Evolutionary conservation across 2,888 invertebrate species (phyloP), one percentile per base, ranked within the genome.

Genomic region (Tenthredo mesomela): DNA sequence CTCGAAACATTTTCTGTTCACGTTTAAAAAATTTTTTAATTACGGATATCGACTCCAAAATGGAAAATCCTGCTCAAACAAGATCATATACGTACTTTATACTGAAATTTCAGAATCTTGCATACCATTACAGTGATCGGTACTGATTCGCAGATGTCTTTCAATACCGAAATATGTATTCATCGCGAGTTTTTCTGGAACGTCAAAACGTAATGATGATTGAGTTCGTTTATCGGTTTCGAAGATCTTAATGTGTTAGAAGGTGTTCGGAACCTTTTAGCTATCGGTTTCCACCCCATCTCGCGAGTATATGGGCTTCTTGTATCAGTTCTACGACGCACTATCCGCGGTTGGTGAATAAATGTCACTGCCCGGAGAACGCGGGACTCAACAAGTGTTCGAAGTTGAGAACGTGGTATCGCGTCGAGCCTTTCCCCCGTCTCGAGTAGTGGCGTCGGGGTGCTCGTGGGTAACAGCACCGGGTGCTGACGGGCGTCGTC

Each of bases 331-430:
- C 15, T 18, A 47, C 9, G 15, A 47, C n/a, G 58, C 33, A 54
- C 9, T 33, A 9, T 50, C n/a, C 58, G 37, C 54, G 33, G 10
- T 15, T n/a, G 80, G 58, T 21, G 80, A 40, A 58, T 40, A 58
- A 25, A 58, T 37, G 61, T 37, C 40, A 61, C 61, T 61, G 58
- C 54, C 84, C 77, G 84, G 82, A 84, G 80, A 85, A 87, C 87
- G 85, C n/a, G 84, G 86, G 88, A 84, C 89, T 91, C 91, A 91
- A 91, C 91, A 91, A 91, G 92, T 91, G 91, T 91, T 90, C 86
- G 82, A 83, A 58, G 84, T 77, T 82, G 82, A 54, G 77, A 77
- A 50, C 84, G 80, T 70, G 85, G 80, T 29, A 21, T 50, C 67
- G 67, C 82, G 43, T 70, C 82, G 40, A 29, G 43, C 47, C 40